Conservation (phyloP, 1,140 invertebrate species). For the Rhynchophorus ferrugineus region DNA sequence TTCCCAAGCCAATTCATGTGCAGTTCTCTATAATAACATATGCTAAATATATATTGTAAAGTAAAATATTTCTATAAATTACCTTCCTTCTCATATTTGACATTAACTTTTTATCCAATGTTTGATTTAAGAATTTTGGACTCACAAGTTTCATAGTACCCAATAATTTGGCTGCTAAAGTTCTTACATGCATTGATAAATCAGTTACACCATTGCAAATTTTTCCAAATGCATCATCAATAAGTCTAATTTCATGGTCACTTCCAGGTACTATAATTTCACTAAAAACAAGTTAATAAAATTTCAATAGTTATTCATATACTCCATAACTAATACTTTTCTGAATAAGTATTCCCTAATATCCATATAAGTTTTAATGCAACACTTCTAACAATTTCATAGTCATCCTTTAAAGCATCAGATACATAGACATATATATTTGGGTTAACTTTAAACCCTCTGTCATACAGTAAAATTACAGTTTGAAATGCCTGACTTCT, state of each 20-base stretch:
- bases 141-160: slow-evolving; percentile 85
- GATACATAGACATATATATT: slow-evolving; percentile 76
- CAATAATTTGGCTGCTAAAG: slow-evolving; percentile 69
- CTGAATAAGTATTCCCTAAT: slow-evolving; percentile 77
- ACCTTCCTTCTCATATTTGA: slow-evolving; percentile 75
- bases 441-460: slow-evolving; percentile 69
- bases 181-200: slow-evolving; percentile 77
- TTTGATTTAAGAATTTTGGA: slow-evolving; percentile 86
- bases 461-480: slow-evolving; percentile 71
- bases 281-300: slow-evolving; percentile 48
- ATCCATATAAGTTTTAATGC: slow-evolving; percentile 81
- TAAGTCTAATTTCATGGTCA: slow-evolving; percentile 71
- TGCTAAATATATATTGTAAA: slow-evolving; percentile 1
- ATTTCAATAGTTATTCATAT: slow-evolving; percentile 4
- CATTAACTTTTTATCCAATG: slow-evolving; percentile 98
- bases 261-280: slow-evolving; percentile 57
- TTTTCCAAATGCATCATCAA: slow-evolving; percentile 95
- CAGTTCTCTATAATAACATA: slow-evolving; percentile 49
- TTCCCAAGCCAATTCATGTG: slow-evolving; percentile 76
- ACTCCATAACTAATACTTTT: slow-evolving; percentile 56
- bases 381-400: slow-evolving; percentile 83
- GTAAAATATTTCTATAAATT: slow-evolving; percentile 1
- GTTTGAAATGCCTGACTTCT: slow-evolving; percentile 79
- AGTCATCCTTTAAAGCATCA: slow-evolving; percentile 82
- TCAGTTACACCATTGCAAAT: slow-evolving; percentile 92